phyloP scores from a whole-genome alignment of 1,140 invertebrate genomes.

The Onthophagus taurus region DNA sequence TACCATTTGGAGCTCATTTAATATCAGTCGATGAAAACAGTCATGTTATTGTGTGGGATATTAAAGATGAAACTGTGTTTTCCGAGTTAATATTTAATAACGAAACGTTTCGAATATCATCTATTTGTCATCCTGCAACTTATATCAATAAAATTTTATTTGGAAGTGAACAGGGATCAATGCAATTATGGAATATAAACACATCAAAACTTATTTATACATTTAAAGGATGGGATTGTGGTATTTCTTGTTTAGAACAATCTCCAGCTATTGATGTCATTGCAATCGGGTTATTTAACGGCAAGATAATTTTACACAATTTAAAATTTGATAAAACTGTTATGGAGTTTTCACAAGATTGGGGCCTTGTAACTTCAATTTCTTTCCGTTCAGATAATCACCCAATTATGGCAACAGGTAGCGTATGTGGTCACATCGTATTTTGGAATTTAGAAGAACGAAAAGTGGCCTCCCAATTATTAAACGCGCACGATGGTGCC shows the following conservation, averaged over 20 bases:
- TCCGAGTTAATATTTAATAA: constrained; percentile 62
- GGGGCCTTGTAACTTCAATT: constrained; percentile 77
- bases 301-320: constrained; percentile 82
- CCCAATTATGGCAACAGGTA: constrained; percentile 76
- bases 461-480: constrained; percentile 63
- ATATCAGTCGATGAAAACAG: constrained; percentile 77
- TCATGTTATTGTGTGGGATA: constrained; percentile 73
- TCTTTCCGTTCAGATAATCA: constrained; percentile 81
- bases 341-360: constrained; percentile 84
- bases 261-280: constrained; percentile 86
- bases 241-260: constrained; percentile 65
- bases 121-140: constrained; percentile 78
- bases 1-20: constrained; percentile 80
- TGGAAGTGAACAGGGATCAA: constrained; percentile 74
- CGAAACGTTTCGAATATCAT: constrained; percentile 64
- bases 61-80: constrained; percentile 59
- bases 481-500: constrained; percentile 61
- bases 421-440: constrained; percentile 69
- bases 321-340: constrained; percentile 76
- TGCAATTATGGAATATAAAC: constrained; percentile 89
- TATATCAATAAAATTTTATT: constrained; percentile 94
- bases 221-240: constrained; percentile 67
- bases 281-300: constrained; percentile 74
- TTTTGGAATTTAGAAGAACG: constrained; percentile 90
- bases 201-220: constrained; percentile 67